Conservation (phyloP, 2,888 invertebrate species). For the Caradrina clavipalpis region DNA sequence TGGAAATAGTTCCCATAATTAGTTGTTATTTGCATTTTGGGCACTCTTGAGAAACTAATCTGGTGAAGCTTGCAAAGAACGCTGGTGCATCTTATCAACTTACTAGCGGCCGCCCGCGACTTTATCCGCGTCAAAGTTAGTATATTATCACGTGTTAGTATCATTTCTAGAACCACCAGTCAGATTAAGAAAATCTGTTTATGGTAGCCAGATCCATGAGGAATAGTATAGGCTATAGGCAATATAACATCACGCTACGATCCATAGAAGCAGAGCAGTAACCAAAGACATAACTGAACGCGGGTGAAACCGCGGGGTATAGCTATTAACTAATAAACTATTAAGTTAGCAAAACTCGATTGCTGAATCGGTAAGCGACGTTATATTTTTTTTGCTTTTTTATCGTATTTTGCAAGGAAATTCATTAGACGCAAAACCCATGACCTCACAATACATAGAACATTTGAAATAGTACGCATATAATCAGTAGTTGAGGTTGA, state of each 20-base stretch:
- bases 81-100: neutral
- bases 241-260: too few relatives aligned
- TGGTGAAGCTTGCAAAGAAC: neutral
- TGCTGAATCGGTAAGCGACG: neutral
- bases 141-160: too few relatives aligned
- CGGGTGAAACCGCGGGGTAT: too few relatives aligned
- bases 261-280: too few relatives aligned
- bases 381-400: neutral
- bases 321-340: too few relatives aligned
- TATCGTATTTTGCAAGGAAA: neutral
- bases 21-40: constrained; percentile 13
- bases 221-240: too few relatives aligned
- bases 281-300: too few relatives aligned
- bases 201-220: too few relatives aligned
- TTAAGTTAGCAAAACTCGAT: neutral
- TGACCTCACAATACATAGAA: constrained; percentile 7
- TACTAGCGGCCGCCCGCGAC: too few relatives aligned
- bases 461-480: constrained; percentile 1
- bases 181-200: too few relatives aligned
- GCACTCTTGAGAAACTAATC: neutral
- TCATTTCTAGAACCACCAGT: too few relatives aligned
- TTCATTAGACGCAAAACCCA: neutral
- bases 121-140: too few relatives aligned
- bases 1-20: constrained; percentile 37
- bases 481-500: constrained; percentile 39